These are phyloP conservation scores for Steromphala cineraria DNA, from an alignment of 2,888 invertebrate genomes.

Conservation along the genomic window DNA sequence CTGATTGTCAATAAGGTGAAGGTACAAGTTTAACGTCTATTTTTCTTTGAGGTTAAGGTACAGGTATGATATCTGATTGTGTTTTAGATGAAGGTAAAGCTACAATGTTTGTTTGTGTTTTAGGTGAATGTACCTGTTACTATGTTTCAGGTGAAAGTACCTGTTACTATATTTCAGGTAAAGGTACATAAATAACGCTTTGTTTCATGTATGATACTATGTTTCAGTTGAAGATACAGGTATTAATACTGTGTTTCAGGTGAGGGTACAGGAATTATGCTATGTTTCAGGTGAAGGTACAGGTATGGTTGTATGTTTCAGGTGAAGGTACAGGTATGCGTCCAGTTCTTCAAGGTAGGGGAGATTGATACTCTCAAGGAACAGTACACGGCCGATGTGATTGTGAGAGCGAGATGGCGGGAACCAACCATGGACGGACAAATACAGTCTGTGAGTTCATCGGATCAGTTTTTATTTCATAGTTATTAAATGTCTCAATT, in stretches of 20 bases:
- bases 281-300: neutral
- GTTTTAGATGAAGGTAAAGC: too few relatives aligned
- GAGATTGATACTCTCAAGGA: constrained; percentile 75
- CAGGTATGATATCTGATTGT: too few relatives aligned
- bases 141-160: constrained; percentile 70
- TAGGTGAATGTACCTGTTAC: neutral
- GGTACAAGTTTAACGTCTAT: too few relatives aligned
- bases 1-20: too few relatives aligned
- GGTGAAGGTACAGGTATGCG: constrained; percentile 72
- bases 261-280: too few relatives aligned
- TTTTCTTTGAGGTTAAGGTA: too few relatives aligned
- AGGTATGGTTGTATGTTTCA: constrained; percentile 43
- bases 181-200: neutral
- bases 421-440: constrained; percentile 73
- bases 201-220: too few relatives aligned
- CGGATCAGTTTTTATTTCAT: too few relatives aligned
- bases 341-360: constrained; percentile 74
- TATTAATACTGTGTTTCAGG: too few relatives aligned
- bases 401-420: constrained; percentile 75
- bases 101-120: neutral
- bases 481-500: too few relatives aligned
- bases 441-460: constrained; percentile 50
- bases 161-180: too few relatives aligned
- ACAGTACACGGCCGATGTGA: constrained; percentile 74
- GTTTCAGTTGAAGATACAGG: too few relatives aligned